Evolutionary conservation across 2,888 invertebrate genomes (phyloP), one percentile per base, ranked within the genome.

Genomic region (Belgica antarctica): DNA sequence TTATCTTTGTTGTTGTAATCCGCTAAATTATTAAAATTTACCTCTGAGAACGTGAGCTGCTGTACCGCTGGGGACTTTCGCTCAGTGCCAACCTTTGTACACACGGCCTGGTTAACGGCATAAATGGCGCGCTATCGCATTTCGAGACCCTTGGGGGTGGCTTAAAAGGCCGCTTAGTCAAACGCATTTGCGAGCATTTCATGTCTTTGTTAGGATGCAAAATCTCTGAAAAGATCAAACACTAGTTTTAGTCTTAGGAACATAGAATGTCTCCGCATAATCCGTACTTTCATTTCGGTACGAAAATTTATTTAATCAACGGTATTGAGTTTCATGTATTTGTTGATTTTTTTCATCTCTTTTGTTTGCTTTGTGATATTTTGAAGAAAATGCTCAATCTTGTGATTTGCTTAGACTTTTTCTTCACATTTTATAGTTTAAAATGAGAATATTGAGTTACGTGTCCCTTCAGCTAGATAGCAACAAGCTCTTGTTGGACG

Each of bases 131-230:
- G 34, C 25, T 61, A 10, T 59, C 61, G n/a, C 31, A 31, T 28
- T 57, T 46, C n/a, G 68, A 68, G 15, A 68, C 28, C 17, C 57
- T 52, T 10, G 68, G 57, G 1, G 70, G 70, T 27, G 61, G 70
- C 27, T 70, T 70, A 24, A 61, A 70, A 36, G 61, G 59, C 19
- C 70, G 19, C 17, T 70, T 61, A 24, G 25, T 61, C 36, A 70
- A 41, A 41, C 36, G 70, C 59, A 70, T 70, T 27, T 61, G 36
- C 17, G 70, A 34, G 19, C 70, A 70, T 8, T 70, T 22, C 70
- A 70, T 70, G 19, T 46, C 22, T n/a, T n/a, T n/a, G n/a, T n/a
- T n/a, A n/a, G n/a, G n/a, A n/a, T n/a, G 57, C 27, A 2, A 52
- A n/a, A 2, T 52, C 17, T 41, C 7, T 4, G 52, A 31, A 52